phyloP scores from a whole-genome alignment of 2,113 vertebrate genomes.

The Ctenomys sociabilis region DNA sequence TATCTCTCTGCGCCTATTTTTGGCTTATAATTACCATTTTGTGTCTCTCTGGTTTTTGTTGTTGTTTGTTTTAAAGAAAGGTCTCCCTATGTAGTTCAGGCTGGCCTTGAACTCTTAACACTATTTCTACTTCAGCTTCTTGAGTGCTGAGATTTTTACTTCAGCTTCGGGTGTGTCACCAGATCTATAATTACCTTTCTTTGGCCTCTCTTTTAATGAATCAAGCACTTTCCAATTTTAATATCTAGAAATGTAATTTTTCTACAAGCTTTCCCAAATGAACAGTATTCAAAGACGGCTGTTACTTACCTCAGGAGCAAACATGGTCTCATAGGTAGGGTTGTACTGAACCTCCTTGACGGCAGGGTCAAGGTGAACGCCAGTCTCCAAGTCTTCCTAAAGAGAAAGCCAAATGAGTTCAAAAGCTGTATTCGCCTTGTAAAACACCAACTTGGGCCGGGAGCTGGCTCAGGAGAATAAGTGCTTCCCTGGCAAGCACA shows the following conservation, averaged over 20 bases:
- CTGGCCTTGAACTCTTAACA: background rate
- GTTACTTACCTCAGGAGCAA: constrained; percentile 95
- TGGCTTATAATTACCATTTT: background rate
- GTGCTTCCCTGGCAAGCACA: too few relatives aligned
- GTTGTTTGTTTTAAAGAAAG: background rate
- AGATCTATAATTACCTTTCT: background rate
- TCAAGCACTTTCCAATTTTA: background rate
- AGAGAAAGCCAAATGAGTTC: constrained; percentile 72
- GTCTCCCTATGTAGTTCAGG: background rate
- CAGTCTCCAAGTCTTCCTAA: constrained; percentile 96
- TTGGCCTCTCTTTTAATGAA: constrained; percentile 9
- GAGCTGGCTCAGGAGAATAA: too few relatives aligned
- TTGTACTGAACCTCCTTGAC: constrained; percentile 95
- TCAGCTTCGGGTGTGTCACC: background rate
- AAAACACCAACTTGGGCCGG: background rate
- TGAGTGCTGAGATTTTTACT: background rate
- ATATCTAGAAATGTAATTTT: constrained; percentile 24
- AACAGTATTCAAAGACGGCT: constrained; percentile 29
- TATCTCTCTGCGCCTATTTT: too few relatives aligned
- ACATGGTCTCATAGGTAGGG: constrained; percentile 97
- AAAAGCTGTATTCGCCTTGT: background rate
- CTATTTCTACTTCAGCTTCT: background rate
- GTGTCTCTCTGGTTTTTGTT: background rate
- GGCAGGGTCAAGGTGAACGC: constrained; percentile 94
- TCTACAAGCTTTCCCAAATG: constrained; percentile 20